Evolutionary conservation across 2,888 invertebrate species (phyloP).

Genomic region (Nemotelus pantherinus): DNA sequence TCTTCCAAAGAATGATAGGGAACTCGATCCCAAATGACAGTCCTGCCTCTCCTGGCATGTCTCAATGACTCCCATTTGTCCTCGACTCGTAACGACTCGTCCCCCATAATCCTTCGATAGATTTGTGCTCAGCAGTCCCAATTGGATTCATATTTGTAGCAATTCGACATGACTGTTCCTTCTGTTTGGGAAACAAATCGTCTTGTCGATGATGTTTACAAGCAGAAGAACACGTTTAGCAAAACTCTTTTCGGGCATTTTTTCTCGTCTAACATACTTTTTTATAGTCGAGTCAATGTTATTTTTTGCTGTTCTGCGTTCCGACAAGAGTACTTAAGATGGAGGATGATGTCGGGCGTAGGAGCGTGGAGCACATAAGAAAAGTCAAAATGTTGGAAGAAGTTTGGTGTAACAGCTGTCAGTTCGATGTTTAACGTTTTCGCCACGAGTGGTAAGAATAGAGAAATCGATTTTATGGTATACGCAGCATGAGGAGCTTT

Average conservation of each 20-base stretch:
- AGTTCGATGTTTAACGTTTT: constrained; percentile 39
- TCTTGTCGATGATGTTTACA: constrained; percentile 42
- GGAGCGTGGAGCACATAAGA: neutral
- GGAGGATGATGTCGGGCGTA: neutral
- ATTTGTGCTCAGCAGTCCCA: constrained; percentile 37
- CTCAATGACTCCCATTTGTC: constrained; percentile 36
- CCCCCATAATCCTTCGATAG: constrained; percentile 37
- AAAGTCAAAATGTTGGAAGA: constrained; percentile 17
- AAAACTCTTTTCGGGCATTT: constrained; percentile 39
- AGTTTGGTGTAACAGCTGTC: constrained; percentile 41
- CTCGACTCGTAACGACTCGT: neutral
- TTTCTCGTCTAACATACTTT: neutral
- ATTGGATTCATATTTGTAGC: constrained; percentile 44
- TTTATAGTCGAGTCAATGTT: constrained; percentile 33
- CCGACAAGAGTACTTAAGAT: constrained; percentile 32
- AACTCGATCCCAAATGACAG: constrained; percentile 28
- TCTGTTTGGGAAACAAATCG: constrained; percentile 42
- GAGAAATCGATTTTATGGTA: constrained; percentile 40
- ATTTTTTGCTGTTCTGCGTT: constrained; percentile 11
- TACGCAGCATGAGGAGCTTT: neutral
- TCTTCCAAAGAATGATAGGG: constrained; percentile 28
- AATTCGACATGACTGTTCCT: constrained; percentile 30
- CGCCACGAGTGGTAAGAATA: neutral
- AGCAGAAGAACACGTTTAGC: constrained; percentile 33
- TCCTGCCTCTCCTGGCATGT: constrained; percentile 22